Evolutionary conservation across 2,113 vertebrate genomes (phyloP).

Genomic region (Dendrocopos noguchii): DNA sequence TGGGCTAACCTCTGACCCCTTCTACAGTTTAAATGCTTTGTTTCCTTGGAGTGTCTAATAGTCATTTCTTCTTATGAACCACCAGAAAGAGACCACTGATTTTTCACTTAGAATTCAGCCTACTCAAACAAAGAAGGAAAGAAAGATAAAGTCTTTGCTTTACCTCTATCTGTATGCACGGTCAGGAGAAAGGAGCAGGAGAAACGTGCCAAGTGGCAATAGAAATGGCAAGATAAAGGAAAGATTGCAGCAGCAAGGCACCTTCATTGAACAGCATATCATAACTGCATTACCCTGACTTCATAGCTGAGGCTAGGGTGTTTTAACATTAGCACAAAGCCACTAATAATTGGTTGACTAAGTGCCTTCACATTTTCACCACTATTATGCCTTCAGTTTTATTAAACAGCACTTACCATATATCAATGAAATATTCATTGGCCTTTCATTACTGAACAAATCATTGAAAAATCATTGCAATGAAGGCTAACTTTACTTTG

Average conservation of each 20-base stretch:
- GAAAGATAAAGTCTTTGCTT: neutral
- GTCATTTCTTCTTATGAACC: neutral
- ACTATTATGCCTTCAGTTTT: constrained; percentile 76
- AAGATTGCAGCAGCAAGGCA: neutral
- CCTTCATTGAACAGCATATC: neutral
- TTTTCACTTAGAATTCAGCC: neutral
- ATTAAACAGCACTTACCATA: constrained; percentile 78
- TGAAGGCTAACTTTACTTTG: constrained; percentile 74
- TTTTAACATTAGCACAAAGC: constrained; percentile 62
- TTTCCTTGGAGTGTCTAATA: neutral
- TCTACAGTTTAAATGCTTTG: neutral
- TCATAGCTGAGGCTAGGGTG: constrained; percentile 30
- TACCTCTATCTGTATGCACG: neutral
- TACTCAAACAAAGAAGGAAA: neutral
- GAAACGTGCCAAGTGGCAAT: neutral
- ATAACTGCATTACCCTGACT: constrained; percentile 9
- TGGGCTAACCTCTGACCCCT: neutral
- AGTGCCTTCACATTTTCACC: constrained; percentile 69
- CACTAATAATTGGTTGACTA: constrained; percentile 73
- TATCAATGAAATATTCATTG: constrained; percentile 83
- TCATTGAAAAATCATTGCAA: constrained; percentile 73
- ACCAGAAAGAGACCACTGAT: neutral
- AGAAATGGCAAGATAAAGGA: neutral
- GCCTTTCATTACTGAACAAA: constrained; percentile 78
- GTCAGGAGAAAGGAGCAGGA: neutral